Evolutionary conservation across 1,140 invertebrate genomes (phyloP).

Genomic region (Diachasma alloeum): DNA sequence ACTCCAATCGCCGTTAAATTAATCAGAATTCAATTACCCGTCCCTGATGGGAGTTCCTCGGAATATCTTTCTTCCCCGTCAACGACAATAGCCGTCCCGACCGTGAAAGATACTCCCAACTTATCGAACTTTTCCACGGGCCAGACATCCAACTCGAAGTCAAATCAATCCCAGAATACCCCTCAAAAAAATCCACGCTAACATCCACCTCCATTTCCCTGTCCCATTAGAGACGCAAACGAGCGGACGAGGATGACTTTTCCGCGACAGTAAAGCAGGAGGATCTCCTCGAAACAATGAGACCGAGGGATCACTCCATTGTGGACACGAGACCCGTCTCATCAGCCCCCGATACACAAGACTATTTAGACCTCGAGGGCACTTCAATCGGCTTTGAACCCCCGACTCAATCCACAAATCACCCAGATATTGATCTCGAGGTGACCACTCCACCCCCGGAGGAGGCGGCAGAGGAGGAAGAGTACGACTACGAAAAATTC

Average conservation of each 20-base stretch:
- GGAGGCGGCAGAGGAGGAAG: constrained; percentile 21
- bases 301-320: not conserved
- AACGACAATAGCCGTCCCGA: no score
- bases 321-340: not conserved
- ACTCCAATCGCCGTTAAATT: no score
- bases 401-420: not conserved
- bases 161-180: no score
- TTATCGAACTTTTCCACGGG: no score
- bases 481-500: constrained; percentile 48
- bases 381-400: not conserved
- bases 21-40: no score
- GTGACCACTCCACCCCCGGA: not conserved
- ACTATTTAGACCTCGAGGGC: not conserved
- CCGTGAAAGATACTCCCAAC: no score
- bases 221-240: constrained; percentile 3
- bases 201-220: not conserved
- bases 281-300: constrained; percentile 16
- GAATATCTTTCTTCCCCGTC: no score
- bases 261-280: not conserved
- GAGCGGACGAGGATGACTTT: constrained; percentile 2
- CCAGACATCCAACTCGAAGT: no score
- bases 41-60: no score
- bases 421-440: not conserved
- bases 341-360: not conserved
- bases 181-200: no score